A percentile compares a stretch with the other conserved stretches of the same genome.
Conservation (phyloP, 2,797 vertebrate genomes). For the Manis javanica region DNA sequence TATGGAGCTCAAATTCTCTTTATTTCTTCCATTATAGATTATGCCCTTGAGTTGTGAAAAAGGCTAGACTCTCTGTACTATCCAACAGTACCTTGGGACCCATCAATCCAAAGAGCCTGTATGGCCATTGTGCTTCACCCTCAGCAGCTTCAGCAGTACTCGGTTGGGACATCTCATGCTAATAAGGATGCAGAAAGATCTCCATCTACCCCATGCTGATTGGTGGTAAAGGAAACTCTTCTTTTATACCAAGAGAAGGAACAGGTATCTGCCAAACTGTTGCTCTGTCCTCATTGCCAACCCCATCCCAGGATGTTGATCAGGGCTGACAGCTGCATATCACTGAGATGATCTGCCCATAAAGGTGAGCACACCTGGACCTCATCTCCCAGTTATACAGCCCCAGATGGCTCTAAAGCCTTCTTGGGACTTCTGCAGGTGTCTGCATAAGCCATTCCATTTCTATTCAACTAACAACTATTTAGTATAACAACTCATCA, state of each 20-base stretch:
- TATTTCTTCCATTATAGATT: constrained; percentile 87
- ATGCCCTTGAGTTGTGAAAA: constrained; percentile 96
- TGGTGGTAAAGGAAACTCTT: constrained; percentile 88
- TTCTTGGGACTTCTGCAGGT: not conserved
- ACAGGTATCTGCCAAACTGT: too few species aligned
- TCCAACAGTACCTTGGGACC: constrained; percentile 87
- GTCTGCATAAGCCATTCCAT: not conserved
- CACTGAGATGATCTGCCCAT: not conserved
- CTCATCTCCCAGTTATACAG: not conserved
- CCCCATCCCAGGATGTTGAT: not conserved
- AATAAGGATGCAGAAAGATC: constrained; percentile 96
- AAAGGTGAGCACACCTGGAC: not conserved
- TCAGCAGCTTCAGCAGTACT: constrained; percentile 96
- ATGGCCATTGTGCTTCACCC: constrained; percentile 96
- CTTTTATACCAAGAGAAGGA: not conserved
- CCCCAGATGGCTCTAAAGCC: too few species aligned
- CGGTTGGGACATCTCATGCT: constrained; percentile 93
- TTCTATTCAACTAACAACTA: not conserved
- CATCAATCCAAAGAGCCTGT: constrained; percentile 94
- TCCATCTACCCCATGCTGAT: constrained; percentile 98
- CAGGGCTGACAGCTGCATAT: not conserved
- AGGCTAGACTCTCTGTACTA: constrained; percentile 94
- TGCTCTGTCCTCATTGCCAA: not conserved
- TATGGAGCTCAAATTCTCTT: not conserved
- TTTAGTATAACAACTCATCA: not conserved